phyloP scores from a whole-genome alignment of 2,888 invertebrate genomes.

The Lasioglossum villosulum region DNA sequence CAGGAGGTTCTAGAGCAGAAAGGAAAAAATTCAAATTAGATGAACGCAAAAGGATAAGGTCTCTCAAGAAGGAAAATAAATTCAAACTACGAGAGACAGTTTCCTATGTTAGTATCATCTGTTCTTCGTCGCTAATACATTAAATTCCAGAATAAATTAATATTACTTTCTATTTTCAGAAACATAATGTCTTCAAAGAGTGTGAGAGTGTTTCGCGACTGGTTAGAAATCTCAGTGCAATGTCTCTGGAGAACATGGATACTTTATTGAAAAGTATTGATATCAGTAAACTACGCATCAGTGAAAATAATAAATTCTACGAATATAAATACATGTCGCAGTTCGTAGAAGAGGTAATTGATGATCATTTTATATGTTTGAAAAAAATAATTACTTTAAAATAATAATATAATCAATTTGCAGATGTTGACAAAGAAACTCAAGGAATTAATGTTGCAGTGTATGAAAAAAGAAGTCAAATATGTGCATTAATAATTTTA shows the following conservation, averaged over 20 bases:
- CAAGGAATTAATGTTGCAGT: neutral
- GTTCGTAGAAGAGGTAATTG: constrained; percentile 10
- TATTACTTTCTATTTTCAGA: neutral
- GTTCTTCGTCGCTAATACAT: neutral
- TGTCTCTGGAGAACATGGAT: constrained; percentile 17
- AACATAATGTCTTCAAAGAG: neutral
- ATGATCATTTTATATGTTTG: neutral
- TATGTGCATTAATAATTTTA: no score
- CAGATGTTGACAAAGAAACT: constrained; percentile 23
- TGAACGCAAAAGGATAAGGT: constrained; percentile 14
- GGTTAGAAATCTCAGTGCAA: neutral
- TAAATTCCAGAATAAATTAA: neutral
- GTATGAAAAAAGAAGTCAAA: neutral
- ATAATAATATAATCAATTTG: constrained; percentile 8
- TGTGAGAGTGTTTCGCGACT: neutral
- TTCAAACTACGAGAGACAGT: neutral
- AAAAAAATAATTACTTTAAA: neutral
- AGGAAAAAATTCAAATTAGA: constrained; percentile 14
- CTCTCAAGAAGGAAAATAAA: neutral
- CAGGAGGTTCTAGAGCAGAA: constrained; percentile 2
- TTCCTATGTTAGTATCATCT: constrained; percentile 1
- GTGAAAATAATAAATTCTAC: neutral
- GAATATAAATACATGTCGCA: neutral
- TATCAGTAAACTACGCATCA: constrained; percentile 20
- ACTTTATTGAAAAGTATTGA: constrained; percentile 8